These are phyloP conservation scores for Eupeodes latifasciatus DNA, from an alignment of 2,888 invertebrate species.

Conservation along the genomic window DNA sequence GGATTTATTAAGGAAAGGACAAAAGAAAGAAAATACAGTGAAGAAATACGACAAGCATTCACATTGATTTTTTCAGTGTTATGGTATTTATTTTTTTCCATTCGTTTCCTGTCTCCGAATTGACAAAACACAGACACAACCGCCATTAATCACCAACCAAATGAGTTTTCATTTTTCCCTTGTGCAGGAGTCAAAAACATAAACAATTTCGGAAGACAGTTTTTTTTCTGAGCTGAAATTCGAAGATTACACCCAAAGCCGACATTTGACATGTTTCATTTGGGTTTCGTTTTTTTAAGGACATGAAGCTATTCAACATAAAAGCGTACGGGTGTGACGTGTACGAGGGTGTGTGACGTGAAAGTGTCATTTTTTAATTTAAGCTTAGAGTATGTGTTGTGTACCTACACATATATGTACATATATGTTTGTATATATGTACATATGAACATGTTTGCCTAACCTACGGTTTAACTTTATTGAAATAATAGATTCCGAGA, in stretches of 20 bases:
- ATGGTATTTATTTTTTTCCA: constrained; percentile 46
- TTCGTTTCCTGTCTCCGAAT: constrained; percentile 63
- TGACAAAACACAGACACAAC: constrained; percentile 64
- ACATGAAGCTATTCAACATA: neutral
- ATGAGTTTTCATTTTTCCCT: constrained; percentile 68
- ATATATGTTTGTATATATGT: too few relatives aligned
- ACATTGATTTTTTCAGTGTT: constrained; percentile 1
- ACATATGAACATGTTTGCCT: too few relatives aligned
- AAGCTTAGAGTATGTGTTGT: constrained; percentile 34
- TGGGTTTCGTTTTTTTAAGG: constrained; percentile 36
- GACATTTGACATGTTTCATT: constrained; percentile 74
- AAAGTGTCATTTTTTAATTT: constrained; percentile 64
- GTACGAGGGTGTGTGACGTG: constrained; percentile 7
- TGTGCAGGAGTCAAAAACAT: neutral
- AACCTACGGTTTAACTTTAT: constrained; percentile 33
- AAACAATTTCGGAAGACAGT: constrained; percentile 46
- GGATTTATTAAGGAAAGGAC: constrained; percentile 32
- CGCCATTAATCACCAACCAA: constrained; percentile 72
- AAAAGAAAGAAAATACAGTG: neutral
- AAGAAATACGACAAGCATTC: constrained; percentile 4
- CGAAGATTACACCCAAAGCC: constrained; percentile 68
- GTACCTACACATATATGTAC: neutral
- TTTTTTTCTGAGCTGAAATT: constrained; percentile 59
- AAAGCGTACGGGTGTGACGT: neutral
- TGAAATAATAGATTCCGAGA: constrained; percentile 50